Evolutionary conservation across 2,888 invertebrate species (phyloP).

Genomic region (Chirona hameri): DNA sequence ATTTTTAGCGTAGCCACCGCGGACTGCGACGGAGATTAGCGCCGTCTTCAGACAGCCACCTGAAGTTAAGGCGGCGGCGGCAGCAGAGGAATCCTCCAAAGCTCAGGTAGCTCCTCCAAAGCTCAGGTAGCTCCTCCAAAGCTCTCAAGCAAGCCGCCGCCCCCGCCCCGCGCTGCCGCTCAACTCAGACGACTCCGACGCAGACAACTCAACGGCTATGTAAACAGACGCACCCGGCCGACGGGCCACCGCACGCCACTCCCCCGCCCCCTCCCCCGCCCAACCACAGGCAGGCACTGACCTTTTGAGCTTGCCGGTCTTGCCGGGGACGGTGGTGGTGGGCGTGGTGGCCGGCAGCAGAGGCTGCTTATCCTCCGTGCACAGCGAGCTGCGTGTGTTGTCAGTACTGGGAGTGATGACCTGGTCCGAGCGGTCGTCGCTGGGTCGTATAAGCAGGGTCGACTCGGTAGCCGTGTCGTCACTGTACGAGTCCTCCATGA

Average conservation of each 20-base stretch:
- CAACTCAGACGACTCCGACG: too few species aligned
- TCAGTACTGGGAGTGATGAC: background rate
- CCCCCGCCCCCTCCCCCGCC: background rate
- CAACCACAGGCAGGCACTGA: background rate
- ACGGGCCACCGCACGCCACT: background rate
- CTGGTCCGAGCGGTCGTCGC: background rate
- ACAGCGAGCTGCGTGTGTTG: background rate
- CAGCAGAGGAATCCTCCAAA: background rate
- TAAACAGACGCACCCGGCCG: background rate
- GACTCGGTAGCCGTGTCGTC: slow-evolving; percentile 7
- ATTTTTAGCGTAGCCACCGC: background rate
- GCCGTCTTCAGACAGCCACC: too few species aligned
- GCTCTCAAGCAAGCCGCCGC: background rate
- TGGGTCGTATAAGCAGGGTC: background rate
- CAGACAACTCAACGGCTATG: background rate
- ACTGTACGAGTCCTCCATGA: slow-evolving; percentile 7
- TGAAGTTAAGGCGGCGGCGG: background rate
- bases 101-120: background rate
- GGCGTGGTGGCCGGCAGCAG: background rate
- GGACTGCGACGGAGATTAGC: background rate
- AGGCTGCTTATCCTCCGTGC: background rate
- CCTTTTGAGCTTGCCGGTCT: slow-evolving; percentile 25
- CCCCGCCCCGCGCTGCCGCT: background rate
- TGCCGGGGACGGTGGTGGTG: background rate
- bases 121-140: background rate